phyloP scores from a whole-genome alignment of 2,797 vertebrate species.

The Anas bernieri region DNA sequence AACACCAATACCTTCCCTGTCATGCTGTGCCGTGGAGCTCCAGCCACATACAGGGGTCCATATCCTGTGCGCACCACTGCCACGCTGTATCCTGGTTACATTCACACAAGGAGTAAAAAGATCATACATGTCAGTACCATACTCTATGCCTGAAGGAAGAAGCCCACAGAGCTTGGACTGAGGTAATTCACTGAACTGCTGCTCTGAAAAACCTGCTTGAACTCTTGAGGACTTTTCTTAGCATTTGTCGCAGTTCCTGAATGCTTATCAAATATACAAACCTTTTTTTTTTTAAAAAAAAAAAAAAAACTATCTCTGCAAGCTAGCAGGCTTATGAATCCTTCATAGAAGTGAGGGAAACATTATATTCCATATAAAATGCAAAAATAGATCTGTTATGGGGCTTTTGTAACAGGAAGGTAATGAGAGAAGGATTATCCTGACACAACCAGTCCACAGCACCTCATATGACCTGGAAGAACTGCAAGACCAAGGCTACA shows the following conservation, averaged over 20 bases:
- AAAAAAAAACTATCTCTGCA: background rate
- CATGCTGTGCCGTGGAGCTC: conserved; percentile 78
- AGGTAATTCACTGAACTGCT: background rate
- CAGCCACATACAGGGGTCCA: conserved; percentile 71
- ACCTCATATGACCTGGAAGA: background rate
- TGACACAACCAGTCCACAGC: background rate
- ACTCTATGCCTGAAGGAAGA: background rate
- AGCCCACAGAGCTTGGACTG: background rate
- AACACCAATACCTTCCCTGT: conserved; percentile 80
- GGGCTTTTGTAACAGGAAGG: background rate
- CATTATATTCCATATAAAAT: background rate
- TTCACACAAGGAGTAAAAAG: background rate
- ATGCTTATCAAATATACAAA: background rate
- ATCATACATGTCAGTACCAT: rapidly evolving
- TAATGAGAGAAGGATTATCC: background rate
- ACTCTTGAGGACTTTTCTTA: background rate
- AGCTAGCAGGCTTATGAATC: background rate
- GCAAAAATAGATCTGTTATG: background rate
- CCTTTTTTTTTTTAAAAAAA: background rate
- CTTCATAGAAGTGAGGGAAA: background rate
- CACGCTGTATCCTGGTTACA: conserved; percentile 80
- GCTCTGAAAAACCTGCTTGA: background rate
- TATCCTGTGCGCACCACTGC: conserved; percentile 13
- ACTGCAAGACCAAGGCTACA: background rate
- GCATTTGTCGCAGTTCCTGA: background rate